Evolutionary conservation across 2,888 invertebrate species (phyloP), one percentile per base, ranked within the genome.

Genomic region (Napeogenes inachia): DNA sequence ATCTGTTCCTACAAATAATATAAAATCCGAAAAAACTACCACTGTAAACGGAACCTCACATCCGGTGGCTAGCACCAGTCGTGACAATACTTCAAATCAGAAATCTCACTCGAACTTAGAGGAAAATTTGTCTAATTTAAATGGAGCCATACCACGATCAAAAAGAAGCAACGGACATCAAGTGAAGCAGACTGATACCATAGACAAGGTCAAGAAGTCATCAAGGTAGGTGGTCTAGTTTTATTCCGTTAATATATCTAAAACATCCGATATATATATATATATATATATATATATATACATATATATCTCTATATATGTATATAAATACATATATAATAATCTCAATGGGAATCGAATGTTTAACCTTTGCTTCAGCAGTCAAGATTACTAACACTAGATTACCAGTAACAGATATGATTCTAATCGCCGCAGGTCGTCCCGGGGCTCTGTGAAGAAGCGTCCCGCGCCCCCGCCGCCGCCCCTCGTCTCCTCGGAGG

Each of bases 141-240:
- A 72, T 56, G 76, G 74, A 0, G 69, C 70, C 0, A 76, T 70
- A 56, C 65, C 70, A 2, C 70, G 76, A 3, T 59, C 72, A 4
- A 90, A 89, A 70, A 78, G 89, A 67, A 87, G 80, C 6, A 89
- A 90, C 59, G 87, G 89, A 53, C 85, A 87, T 73, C 91, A 89
- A 71, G 78, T 86, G 1, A 89, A 89, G 63, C 82, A 77, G 0
- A 71, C 76, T 5, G 76, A 78, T 8, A 69, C 75, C 0, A 66
- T 73, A 2, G 80, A 81, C 46, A 88, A 85, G 71, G 73, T 84
- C 21, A 72, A 77, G 46, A 83, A 85, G 62, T 10, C 42, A 42
- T 6, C 10, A 10, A 8, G 10, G 42, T 42, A 42, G 42, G 42
- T 42, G 12, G 42, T 5, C 35, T 35, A 35, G 4, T 35, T 35